Conservation (phyloP, 2,888 invertebrate genomes). For the Agelastica alni region DNA sequence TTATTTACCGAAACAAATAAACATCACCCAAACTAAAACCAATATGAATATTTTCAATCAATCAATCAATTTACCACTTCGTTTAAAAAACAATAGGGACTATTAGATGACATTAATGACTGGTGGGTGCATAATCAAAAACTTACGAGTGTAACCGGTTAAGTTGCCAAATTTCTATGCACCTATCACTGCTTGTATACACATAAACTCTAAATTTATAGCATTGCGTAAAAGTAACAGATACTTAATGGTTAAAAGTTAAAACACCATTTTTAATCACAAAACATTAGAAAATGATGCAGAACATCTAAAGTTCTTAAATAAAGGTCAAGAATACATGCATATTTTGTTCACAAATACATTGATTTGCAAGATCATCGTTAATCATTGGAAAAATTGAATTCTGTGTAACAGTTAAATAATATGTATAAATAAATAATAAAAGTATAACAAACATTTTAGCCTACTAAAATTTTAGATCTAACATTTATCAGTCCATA, state of each 20-base stretch:
- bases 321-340: too few species aligned
- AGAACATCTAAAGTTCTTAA: too few species aligned
- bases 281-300: not conserved
- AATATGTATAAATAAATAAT: too few species aligned
- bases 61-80: too few species aligned
- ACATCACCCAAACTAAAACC: not conserved
- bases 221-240: conserved; percentile 4
- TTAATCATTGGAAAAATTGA: too few species aligned
- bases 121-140: conserved; percentile 42
- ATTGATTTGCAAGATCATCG: too few species aligned
- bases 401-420: too few species aligned
- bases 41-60: not conserved
- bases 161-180: conserved; percentile 43
- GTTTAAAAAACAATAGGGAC: not conserved
- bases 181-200: conserved; percentile 37
- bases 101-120: conserved; percentile 15
- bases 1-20: not conserved
- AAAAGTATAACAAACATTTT: too few species aligned
- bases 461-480: not conserved
- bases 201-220: conserved; percentile 23
- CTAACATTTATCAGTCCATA: not conserved
- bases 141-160: conserved; percentile 41
- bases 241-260: conserved; percentile 17
- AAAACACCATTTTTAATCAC: conserved; percentile 4
- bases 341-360: too few species aligned